Percentiles rank a stretch among this genome's conserved stretches.
These are phyloP conservation scores for Brachypalpus laphriformis DNA, from an alignment of 2,888 invertebrate genomes.

Conservation along the genomic window DNA sequence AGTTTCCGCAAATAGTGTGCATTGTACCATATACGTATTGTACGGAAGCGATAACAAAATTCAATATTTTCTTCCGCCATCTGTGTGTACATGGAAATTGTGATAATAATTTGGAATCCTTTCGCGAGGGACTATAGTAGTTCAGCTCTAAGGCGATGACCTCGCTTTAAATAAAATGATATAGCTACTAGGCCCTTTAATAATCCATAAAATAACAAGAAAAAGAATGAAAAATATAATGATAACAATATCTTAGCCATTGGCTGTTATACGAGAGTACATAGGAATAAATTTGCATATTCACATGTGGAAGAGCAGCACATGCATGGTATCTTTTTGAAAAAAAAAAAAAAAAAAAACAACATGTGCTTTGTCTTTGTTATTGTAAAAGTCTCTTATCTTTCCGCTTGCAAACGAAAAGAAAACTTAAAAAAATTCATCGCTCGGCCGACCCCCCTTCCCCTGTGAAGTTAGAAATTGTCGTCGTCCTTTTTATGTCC, in stretches of 20 bases:
- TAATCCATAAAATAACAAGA: constrained; percentile 32
- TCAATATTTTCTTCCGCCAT: constrained; percentile 65
- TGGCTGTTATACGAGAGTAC: constrained; percentile 19
- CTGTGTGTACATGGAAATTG: constrained; percentile 56
- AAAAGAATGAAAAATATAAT: constrained; percentile 7
- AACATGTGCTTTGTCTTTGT: constrained; percentile 34
- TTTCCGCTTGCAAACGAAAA: constrained; percentile 29
- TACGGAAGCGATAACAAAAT: constrained; percentile 62
- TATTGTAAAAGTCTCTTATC: constrained; percentile 52
- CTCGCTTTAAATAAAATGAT: too few species aligned
- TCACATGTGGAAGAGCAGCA: constrained; percentile 10
- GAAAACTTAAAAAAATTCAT: constrained; percentile 19
- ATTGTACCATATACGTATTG: constrained; percentile 56
- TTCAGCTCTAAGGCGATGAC: constrained; percentile 20
- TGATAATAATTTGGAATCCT: constrained; percentile 56
- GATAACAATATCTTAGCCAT: constrained; percentile 52
- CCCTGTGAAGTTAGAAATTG: constrained; percentile 45
- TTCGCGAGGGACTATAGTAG: constrained; percentile 12
- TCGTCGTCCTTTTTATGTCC: constrained; percentile 69
- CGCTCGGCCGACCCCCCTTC: neutral
- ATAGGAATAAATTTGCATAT: constrained; percentile 49
- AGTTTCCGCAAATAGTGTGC: constrained; percentile 60
- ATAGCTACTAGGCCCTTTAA: constrained; percentile 21
- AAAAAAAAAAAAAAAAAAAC: neutral
- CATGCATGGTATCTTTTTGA: constrained; percentile 11